These are phyloP conservation scores for Rallus crepitans DNA, from an alignment of 2,797 vertebrate genomes.

Conservation along the genomic window DNA sequence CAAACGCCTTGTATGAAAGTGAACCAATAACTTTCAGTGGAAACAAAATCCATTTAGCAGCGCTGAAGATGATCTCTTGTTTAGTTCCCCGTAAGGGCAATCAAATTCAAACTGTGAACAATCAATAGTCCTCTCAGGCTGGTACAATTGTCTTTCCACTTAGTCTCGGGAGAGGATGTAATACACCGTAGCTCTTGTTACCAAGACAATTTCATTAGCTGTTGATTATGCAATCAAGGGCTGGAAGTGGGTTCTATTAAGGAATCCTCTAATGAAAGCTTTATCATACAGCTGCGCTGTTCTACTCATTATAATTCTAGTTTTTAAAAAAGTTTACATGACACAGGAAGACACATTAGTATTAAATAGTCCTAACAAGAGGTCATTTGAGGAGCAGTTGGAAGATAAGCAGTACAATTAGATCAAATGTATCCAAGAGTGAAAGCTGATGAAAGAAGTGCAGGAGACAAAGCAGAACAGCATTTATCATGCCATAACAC, in stretches of 20 bases:
- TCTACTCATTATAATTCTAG: slow-evolving; percentile 45
- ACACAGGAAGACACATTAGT: slow-evolving; percentile 62
- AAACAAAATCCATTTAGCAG: slow-evolving; percentile 67
- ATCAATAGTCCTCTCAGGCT: slow-evolving; percentile 74
- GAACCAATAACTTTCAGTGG: slow-evolving; percentile 59
- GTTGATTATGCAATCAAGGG: slow-evolving; percentile 82
- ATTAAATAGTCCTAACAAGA: slow-evolving; percentile 72
- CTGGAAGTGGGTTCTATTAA: slow-evolving; percentile 76
- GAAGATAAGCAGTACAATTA: slow-evolving; percentile 72
- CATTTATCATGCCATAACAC: not conserved
- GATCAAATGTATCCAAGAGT: slow-evolving; percentile 35
- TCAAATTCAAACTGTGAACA: slow-evolving; percentile 81
- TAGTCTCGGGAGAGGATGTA: slow-evolving; percentile 75
- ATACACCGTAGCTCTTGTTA: slow-evolving; percentile 77
- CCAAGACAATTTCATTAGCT: slow-evolving; percentile 84
- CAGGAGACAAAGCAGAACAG: slow-evolving; percentile 25
- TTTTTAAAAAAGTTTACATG: slow-evolving; percentile 56
- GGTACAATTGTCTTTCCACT: slow-evolving; percentile 74
- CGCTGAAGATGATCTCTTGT: slow-evolving; percentile 72
- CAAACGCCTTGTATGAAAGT: not conserved
- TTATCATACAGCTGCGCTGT: slow-evolving; percentile 46
- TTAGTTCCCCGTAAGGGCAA: slow-evolving; percentile 73
- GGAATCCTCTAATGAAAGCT: slow-evolving; percentile 73
- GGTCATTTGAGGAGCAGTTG: slow-evolving; percentile 67
- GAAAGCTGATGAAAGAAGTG: slow-evolving; percentile 6